Conservation (phyloP, 2,888 invertebrate genomes). For the Drosophila anceps region DNA sequence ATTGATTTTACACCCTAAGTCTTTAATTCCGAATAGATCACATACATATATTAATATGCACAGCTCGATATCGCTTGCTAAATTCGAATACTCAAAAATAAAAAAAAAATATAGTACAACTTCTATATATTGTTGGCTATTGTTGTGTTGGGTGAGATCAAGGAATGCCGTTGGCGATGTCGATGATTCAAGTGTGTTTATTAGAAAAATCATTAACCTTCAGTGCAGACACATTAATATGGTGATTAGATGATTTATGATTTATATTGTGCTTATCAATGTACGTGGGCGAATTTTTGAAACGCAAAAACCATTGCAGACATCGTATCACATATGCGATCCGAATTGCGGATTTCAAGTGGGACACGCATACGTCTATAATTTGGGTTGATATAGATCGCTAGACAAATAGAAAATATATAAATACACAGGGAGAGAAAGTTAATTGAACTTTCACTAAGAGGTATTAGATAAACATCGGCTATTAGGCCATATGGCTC, state of each 20-base stretch:
- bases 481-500: background rate
- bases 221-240: conserved; percentile 15
- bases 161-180: background rate
- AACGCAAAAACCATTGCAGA: conserved; percentile 47
- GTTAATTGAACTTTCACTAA: background rate
- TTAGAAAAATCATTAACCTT: conserved; percentile 33
- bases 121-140: background rate
- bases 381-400: background rate
- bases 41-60: no score
- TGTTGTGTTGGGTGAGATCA: background rate
- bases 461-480: background rate
- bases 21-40: no score
- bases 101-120: no score
- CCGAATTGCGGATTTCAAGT: conserved; percentile 28
- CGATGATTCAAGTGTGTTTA: conserved; percentile 5
- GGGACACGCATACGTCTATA: conserved; percentile 7
- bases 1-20: no score
- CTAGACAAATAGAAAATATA: background rate
- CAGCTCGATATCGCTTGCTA: no score
- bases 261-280: conserved; percentile 44
- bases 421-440: background rate
- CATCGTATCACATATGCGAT: conserved; percentile 38
- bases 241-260: conserved; percentile 30
- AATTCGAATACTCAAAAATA: no score
- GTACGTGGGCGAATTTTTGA: conserved; percentile 40